Conservation (phyloP, 2,797 vertebrate genomes). For the Anguilla obscura region DNA sequence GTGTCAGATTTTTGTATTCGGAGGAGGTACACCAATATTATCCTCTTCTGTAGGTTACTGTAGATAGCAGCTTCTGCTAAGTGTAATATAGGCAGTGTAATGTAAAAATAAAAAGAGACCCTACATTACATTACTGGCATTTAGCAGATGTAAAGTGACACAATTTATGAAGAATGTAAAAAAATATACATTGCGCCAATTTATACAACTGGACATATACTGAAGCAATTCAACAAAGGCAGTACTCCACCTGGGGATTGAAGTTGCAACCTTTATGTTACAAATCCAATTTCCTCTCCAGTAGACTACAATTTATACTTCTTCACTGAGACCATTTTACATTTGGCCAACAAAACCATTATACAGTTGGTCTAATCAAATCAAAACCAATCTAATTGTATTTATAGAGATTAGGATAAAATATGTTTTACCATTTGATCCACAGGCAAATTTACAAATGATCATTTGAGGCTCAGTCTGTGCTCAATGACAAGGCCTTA, state of each 20-base stretch:
- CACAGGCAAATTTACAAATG: neutral
- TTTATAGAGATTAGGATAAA: too few relatives aligned
- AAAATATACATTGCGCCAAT: too few relatives aligned
- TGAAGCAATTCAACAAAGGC: too few relatives aligned
- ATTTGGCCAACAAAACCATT: neutral
- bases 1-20: neutral
- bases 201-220: too few relatives aligned
- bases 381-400: too few relatives aligned
- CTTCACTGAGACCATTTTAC: too few relatives aligned
- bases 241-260: too few relatives aligned
- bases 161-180: too few relatives aligned
- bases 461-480: neutral
- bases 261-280: too few relatives aligned
- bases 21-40: neutral
- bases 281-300: neutral
- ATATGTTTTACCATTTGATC: neutral
- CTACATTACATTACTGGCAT: neutral
- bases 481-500: neutral
- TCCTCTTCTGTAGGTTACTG: neutral
- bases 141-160: neutral
- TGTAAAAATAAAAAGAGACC: neutral
- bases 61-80: neutral
- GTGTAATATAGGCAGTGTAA: neutral
- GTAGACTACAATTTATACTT: neutral
- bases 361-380: neutral